A percentile compares a stretch with the other conserved stretches of the same genome.
These are phyloP conservation scores for Sebastes wilsoni DNA, from an alignment of 2,797 vertebrate genomes.

Conservation along the genomic window DNA sequence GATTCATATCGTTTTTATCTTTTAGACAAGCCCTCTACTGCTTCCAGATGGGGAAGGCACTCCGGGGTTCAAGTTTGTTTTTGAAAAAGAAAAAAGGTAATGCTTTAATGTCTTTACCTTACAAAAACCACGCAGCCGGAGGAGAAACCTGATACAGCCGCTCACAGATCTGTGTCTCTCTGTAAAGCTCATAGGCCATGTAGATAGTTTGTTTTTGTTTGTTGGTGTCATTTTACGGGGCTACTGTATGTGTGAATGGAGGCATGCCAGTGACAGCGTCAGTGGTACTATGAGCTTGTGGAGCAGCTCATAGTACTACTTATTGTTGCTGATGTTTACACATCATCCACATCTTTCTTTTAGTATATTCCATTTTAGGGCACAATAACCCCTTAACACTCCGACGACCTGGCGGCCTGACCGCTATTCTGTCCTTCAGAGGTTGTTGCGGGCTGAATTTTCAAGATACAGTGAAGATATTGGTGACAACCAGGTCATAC, in stretches of 20 bases:
- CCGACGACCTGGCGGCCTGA: too few species aligned
- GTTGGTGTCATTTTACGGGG: slow-evolving; percentile 50
- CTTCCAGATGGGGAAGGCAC: slow-evolving; percentile 84
- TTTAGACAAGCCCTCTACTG: slow-evolving; percentile 81
- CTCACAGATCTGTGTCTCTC: slow-evolving; percentile 17
- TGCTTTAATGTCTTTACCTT: slow-evolving; percentile 82
- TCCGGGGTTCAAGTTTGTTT: slow-evolving; percentile 79
- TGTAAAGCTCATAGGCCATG: slow-evolving; percentile 23
- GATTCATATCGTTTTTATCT: slow-evolving; percentile 86
- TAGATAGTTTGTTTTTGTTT: slow-evolving; percentile 43
- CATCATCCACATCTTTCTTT: not conserved
- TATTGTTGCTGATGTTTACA: not conserved
- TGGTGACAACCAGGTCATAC: too few species aligned
- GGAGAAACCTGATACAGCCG: not conserved
- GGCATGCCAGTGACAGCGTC: slow-evolving; percentile 29
- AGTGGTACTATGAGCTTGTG: slow-evolving; percentile 8
- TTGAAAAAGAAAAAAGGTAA: slow-evolving; percentile 68
- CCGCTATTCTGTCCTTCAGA: too few species aligned
- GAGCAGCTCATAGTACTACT: not conserved
- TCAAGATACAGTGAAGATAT: too few species aligned
- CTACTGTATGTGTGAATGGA: slow-evolving; percentile 57
- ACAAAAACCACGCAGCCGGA: slow-evolving; percentile 37
- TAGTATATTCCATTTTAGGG: not conserved
- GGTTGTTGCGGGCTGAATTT: too few species aligned
- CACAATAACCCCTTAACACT: not conserved